Percentiles rank a stretch among this genome's conserved stretches.
Conservation (phyloP, 1,140 invertebrate species). For the Drosophila dunni region DNA sequence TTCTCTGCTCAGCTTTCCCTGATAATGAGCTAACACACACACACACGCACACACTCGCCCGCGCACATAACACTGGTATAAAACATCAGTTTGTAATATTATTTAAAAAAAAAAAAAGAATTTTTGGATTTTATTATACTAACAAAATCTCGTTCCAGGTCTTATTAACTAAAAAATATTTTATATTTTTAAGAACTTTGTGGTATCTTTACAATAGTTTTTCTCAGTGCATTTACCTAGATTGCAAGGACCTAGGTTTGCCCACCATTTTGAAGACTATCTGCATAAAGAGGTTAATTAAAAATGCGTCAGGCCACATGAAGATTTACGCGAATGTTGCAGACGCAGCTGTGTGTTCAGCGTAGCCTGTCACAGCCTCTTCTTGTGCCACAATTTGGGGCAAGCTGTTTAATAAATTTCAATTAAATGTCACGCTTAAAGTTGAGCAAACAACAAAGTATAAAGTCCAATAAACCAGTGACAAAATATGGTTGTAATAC, state of each 20-base stretch:
- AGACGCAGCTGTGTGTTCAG: conserved; percentile 5
- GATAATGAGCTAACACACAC: conserved; percentile 52
- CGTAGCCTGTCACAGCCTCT: neutral
- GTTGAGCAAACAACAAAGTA: conserved; percentile 7
- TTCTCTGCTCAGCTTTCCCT: conserved; percentile 12
- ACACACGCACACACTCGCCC: conserved; percentile 12
- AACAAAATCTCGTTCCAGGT: no score
- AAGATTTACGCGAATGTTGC: conserved; percentile 54
- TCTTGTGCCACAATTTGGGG: conserved; percentile 1
- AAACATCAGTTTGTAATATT: neutral
- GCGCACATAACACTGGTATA: neutral
- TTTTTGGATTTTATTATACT: no score
- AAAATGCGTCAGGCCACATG: conserved; percentile 50
- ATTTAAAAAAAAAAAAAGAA: no score
- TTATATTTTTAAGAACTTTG: no score
- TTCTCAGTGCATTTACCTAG: no score
- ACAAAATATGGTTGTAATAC: conserved; percentile 24
- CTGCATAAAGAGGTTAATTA: conserved; percentile 55
- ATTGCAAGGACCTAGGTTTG: neutral
- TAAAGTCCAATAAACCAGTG: conserved; percentile 12
- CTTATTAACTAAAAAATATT: no score
- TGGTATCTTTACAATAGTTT: no score
- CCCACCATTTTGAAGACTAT: neutral
- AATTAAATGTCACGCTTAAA: conserved; percentile 38
- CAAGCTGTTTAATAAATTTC: conserved; percentile 27